phyloP scores from a whole-genome alignment of 2,888 invertebrate genomes.

The Physocephala rufipes region DNA sequence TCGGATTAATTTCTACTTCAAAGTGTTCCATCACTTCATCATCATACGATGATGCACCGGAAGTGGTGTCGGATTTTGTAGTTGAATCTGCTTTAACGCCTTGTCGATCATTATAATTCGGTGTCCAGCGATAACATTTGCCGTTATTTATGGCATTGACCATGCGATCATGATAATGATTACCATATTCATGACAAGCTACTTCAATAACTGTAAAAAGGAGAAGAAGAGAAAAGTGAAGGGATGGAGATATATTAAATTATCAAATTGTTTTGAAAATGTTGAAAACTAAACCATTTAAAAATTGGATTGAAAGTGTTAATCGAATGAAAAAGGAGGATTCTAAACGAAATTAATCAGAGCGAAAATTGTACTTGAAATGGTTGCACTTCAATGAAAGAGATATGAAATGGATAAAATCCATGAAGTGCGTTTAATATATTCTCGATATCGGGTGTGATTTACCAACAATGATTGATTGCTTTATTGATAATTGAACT shows the following conservation, averaged over 20 bases:
- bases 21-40: slow-evolving; percentile 55
- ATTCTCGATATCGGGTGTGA: too few relatives aligned
- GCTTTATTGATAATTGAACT: too few relatives aligned
- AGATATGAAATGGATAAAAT: too few relatives aligned
- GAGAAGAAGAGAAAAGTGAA: not conserved
- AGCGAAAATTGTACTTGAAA: not conserved
- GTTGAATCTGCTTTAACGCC: slow-evolving; percentile 46
- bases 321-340: too few relatives aligned
- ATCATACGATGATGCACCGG: slow-evolving; percentile 56
- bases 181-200: slow-evolving; percentile 81
- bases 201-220: slow-evolving; percentile 78
- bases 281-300: too few relatives aligned
- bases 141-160: slow-evolving; percentile 76
- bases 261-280: too few relatives aligned
- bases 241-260: too few relatives aligned
- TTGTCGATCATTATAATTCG: slow-evolving; percentile 43
- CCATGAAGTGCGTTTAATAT: too few relatives aligned
- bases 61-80: slow-evolving; percentile 59
- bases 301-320: too few relatives aligned
- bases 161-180: slow-evolving; percentile 74
- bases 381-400: slow-evolving; percentile 5
- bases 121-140: slow-evolving; percentile 68
- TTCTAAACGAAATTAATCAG: too few relatives aligned
- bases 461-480: too few relatives aligned
- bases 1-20: slow-evolving; percentile 66